A percentile compares a stretch with the other conserved stretches of the same genome.
These are phyloP conservation scores for Hippocampus zosterae DNA, from an alignment of 2,113 vertebrate species.

Conservation along the genomic window DNA sequence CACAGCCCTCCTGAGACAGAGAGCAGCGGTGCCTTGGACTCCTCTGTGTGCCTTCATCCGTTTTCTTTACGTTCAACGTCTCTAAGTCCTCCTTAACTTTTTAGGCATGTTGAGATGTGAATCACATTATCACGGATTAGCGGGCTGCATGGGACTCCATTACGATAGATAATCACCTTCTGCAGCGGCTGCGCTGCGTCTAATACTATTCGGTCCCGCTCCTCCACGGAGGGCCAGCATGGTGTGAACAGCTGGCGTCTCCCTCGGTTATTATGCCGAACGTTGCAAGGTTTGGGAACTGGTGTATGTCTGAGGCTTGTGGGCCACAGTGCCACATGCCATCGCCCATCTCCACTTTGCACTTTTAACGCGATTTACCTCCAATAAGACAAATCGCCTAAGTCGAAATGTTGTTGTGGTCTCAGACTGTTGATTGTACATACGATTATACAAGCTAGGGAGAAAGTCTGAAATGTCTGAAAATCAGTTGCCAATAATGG, in stretches of 20 bases:
- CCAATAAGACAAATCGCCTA: background rate
- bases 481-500: background rate
- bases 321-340: background rate
- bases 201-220: background rate
- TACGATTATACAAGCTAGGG: too few relatives aligned
- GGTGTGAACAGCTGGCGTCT: conserved; percentile 7
- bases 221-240: background rate
- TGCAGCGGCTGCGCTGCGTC: background rate
- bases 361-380: background rate
- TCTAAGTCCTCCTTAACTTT: conserved; percentile 12
- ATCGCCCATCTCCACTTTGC: background rate
- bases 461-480: background rate
- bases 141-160: conserved; percentile 4
- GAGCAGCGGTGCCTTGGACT: background rate
- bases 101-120: conserved; percentile 4
- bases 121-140: conserved; percentile 6
- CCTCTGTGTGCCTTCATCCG: background rate
- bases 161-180: conserved; percentile 9
- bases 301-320: background rate
- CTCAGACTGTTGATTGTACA: too few relatives aligned
- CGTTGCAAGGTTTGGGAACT: conserved; percentile 6
- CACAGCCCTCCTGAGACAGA: background rate
- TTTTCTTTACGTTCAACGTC: background rate
- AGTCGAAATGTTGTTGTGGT: background rate
- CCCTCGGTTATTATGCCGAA: background rate